Percentiles rank a stretch among this genome's conserved stretches.
Evolutionary conservation across 1,140 invertebrate genomes (phyloP).

Genomic region (Asobara japonica): DNA sequence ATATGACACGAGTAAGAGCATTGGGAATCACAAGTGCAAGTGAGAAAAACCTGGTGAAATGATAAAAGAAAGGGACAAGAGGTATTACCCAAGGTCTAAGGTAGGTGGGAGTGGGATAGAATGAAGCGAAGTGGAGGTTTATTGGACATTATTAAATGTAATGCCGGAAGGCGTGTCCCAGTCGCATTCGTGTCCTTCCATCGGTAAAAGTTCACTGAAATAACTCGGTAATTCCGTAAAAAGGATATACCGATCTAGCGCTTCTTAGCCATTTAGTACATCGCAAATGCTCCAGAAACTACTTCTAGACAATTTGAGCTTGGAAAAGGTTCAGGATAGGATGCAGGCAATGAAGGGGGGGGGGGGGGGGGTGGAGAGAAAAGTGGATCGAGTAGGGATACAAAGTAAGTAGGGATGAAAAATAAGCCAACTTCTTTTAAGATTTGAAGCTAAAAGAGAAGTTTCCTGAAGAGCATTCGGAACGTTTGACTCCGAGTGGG

Average conservation of each 20-base stretch:
- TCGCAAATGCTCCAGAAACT: background rate
- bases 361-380: too few species aligned
- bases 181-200: constrained; percentile 14
- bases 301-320: background rate
- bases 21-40: constrained; percentile 26
- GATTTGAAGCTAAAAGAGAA: too few species aligned
- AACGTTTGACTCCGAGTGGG: too few species aligned
- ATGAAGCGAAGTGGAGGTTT: constrained; percentile 43
- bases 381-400: too few species aligned
- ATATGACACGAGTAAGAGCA: constrained; percentile 42
- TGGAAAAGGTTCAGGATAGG: too few species aligned
- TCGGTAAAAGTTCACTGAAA: constrained; percentile 32
- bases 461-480: too few species aligned
- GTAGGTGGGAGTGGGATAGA: background rate
- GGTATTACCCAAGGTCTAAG: constrained; percentile 14
- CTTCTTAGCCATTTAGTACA: background rate
- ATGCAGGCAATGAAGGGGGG: too few species aligned
- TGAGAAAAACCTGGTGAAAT: background rate
- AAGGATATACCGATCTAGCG: constrained; percentile 28
- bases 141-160: constrained; percentile 58
- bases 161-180: constrained; percentile 30
- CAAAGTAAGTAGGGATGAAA: too few species aligned
- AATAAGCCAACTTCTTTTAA: too few species aligned
- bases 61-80: constrained; percentile 3
- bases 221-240: constrained; percentile 41